Evolutionary conservation across 2,797 vertebrate species (phyloP).

Genomic region (Aphelocoma californica): DNA sequence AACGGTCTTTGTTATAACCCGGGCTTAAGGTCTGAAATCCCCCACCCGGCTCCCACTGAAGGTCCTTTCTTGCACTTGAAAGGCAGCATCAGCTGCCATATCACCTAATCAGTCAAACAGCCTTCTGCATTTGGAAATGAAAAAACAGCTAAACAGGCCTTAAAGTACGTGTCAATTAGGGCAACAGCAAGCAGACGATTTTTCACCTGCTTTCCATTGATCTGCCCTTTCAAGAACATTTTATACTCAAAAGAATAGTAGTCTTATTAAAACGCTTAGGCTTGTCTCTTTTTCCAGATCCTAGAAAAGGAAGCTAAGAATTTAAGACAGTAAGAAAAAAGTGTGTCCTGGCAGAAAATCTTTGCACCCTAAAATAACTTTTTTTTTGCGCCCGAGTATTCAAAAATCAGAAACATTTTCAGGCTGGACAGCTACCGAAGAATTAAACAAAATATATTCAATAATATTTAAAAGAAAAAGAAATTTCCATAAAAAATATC

Average conservation of each 20-base stretch:
- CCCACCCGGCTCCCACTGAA: neutral
- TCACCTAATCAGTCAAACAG: neutral
- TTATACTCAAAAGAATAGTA: neutral
- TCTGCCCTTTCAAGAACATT: neutral
- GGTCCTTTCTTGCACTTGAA: constrained; percentile 31
- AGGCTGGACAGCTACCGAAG: neutral
- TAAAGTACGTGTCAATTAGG: neutral
- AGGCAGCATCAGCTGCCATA: neutral
- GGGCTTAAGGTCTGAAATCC: neutral
- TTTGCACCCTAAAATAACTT: neutral
- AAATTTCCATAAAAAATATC: neutral
- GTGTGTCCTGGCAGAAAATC: neutral
- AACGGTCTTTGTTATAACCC: neutral
- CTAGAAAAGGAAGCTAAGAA: neutral
- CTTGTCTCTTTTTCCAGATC: neutral
- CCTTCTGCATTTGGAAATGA: neutral
- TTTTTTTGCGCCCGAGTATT: neutral
- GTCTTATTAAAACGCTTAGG: neutral
- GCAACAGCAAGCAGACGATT: neutral
- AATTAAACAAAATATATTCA: neutral
- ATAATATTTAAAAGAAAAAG: neutral
- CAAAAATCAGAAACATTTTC: neutral
- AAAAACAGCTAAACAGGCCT: neutral
- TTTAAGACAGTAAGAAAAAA: neutral
- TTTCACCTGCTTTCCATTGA: neutral